These are phyloP conservation scores for Pheucticus melanocephalus DNA, from an alignment of 2,113 vertebrate genomes.

Conservation along the genomic window DNA sequence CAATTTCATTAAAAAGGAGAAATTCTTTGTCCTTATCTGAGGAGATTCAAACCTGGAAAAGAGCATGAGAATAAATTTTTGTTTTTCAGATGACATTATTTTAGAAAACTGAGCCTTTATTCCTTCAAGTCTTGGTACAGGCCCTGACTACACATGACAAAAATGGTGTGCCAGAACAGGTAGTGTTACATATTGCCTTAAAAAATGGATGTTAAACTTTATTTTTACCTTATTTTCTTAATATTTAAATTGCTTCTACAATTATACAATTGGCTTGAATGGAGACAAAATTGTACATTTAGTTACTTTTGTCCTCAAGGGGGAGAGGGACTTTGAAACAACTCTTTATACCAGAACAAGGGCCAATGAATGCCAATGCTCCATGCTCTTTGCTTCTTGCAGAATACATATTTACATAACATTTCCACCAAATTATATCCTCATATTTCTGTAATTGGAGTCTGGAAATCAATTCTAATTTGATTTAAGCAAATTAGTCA, in stretches of 20 bases:
- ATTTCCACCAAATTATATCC: background rate
- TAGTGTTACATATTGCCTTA: background rate
- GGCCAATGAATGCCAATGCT: background rate
- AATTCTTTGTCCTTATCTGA: background rate
- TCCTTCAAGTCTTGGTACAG: background rate
- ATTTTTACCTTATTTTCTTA: background rate
- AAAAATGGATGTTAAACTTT: background rate
- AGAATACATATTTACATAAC: background rate
- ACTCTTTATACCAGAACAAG: background rate
- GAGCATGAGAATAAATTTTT: background rate
- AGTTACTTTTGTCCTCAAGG: background rate
- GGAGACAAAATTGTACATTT: background rate
- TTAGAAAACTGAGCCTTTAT: background rate
- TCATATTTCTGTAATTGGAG: background rate
- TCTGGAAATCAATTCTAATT: slow-evolving; percentile 31
- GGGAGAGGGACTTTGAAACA: background rate
- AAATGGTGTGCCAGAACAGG: background rate
- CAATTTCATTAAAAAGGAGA: background rate
- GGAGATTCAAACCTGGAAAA: background rate
- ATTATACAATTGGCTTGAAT: background rate
- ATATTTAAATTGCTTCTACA: background rate
- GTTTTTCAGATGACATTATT: background rate
- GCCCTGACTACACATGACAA: background rate
- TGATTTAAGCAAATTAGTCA: slow-evolving; percentile 16
- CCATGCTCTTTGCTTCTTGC: background rate